Conservation (phyloP, 2,113 vertebrate species). For the Diglossa brunneiventris region DNA sequence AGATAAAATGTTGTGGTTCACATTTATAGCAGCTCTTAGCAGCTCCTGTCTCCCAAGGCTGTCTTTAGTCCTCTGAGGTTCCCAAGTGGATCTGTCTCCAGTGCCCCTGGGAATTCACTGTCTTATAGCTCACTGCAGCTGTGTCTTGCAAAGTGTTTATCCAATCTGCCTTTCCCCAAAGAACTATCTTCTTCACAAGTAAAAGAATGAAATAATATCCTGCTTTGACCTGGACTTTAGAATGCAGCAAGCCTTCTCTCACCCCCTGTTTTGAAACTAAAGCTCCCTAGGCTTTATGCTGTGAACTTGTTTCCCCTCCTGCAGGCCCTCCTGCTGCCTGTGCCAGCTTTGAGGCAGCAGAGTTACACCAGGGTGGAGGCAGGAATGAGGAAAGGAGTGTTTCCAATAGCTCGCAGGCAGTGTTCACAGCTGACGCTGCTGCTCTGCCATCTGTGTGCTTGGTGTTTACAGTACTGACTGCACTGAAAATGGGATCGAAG, state of each 20-base stretch:
- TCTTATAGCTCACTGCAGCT: background rate
- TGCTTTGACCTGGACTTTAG: background rate
- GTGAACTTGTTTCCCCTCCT: background rate
- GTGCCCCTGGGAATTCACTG: background rate
- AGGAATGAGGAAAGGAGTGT: background rate
- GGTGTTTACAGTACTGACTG: conserved; percentile 3
- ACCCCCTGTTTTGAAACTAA: background rate
- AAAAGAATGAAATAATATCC: background rate
- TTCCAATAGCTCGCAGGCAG: conserved; percentile 18
- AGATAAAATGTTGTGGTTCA: background rate
- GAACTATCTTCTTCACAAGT: background rate
- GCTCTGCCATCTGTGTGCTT: conserved; percentile 32
- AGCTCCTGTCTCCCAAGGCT: background rate
- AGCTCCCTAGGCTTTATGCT: background rate
- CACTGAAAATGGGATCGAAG: background rate
- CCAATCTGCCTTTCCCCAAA: background rate
- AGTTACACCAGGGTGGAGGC: background rate
- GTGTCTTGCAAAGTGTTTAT: background rate
- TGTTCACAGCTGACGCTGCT: background rate
- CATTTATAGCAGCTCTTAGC: background rate
- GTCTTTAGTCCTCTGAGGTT: background rate
- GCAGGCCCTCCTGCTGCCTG: background rate
- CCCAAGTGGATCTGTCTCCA: background rate
- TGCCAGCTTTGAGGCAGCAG: background rate
- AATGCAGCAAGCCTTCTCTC: background rate